phyloP scores from a whole-genome alignment of 2,888 invertebrate species.

The Spodoptera littoralis region DNA sequence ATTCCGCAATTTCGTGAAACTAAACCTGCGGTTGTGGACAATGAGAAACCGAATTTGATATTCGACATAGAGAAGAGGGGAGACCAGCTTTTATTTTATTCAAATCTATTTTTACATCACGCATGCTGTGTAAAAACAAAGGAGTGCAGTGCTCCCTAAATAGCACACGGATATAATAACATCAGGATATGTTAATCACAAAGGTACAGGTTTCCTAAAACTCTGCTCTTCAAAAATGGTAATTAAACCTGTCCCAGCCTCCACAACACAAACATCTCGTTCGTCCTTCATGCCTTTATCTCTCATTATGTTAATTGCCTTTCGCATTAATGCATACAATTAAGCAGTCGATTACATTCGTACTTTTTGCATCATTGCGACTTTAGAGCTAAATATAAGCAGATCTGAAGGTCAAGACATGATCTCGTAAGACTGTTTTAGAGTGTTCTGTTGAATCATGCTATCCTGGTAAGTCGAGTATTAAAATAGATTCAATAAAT shows the following conservation, averaged over 20 bases:
- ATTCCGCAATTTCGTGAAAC: conserved; percentile 22
- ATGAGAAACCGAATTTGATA: conserved; percentile 34
- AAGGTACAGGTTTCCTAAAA: background rate
- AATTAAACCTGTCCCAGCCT: conserved; percentile 7
- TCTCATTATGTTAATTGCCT: conserved; percentile 23
- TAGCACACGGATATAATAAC: conserved; percentile 19
- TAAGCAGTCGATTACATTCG: conserved; percentile 13
- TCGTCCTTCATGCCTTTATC: conserved; percentile 22
- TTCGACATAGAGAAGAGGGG: background rate
- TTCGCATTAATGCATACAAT: conserved; percentile 29
- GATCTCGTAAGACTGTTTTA: conserved; percentile 7
- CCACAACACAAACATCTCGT: conserved; percentile 6
- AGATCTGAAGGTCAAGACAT: conserved; percentile 5
- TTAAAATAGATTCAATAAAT: conserved; percentile 39
- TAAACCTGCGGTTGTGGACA: conserved; percentile 8
- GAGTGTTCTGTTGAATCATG: conserved; percentile 35
- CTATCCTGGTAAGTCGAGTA: conserved; percentile 19
- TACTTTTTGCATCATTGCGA: conserved; percentile 6
- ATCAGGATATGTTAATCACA: conserved; percentile 3
- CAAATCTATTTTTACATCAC: background rate
- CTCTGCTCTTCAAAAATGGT: background rate
- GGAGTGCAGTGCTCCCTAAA: conserved; percentile 11
- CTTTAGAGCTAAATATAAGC: conserved; percentile 13
- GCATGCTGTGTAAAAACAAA: conserved; percentile 15
- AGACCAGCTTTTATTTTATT: conserved; percentile 9